Base-by-base conservation (phyloP, 2,888 invertebrate genomes). In the Chouioia cunea region DNA sequence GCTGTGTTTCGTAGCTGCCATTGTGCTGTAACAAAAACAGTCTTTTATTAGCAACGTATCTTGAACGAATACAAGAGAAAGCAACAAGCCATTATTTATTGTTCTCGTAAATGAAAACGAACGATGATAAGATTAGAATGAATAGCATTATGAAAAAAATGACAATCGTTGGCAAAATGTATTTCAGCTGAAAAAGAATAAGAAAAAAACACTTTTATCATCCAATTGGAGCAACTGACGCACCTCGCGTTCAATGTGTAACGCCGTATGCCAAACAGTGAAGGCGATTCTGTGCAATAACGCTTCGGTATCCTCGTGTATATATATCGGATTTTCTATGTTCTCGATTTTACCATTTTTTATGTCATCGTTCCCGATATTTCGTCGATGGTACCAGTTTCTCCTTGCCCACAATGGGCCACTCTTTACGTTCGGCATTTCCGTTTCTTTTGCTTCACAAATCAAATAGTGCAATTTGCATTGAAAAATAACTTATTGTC, bases 261-360 rank as follows among this genome's bases (percentile, higher is more conserved):
- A 90, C 53, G 92, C 91, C 65, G 91, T 91, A 77, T 92, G 90
- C 92, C 92, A 93, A 73, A 93, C 87, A 43, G 92, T 92, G 80
- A 93, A 92, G 48, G 93, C 93, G 46, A 93, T 89, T 69, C 91
- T 88, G 79, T 92, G 92, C 73, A 93, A 86, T 76, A 92, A 87
- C 70, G 89, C 89, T 76, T 89, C 89, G 14, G 90, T 89, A 58
- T 90, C 89, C 68, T 84, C 83, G 71, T 79, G 77, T 86, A 76
- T 84, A 83, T 87, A 87, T 86, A 78, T 77, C 78, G 79, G 78
- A 78, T 83, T 80, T 75, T 79, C 79, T 18, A 82, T 75, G 77
- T 75, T 70, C 20, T 22, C 59, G 63, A 73, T 65, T 75, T 75
- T 52, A 62, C 75, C 73, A 64, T 73, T 73, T 36, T 54, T 65